A percentile compares a stretch with the other conserved stretches of the same genome.
Evolutionary conservation across 2,113 vertebrate genomes (phyloP).

Genomic region (Pseudorectes ferrugineus): DNA sequence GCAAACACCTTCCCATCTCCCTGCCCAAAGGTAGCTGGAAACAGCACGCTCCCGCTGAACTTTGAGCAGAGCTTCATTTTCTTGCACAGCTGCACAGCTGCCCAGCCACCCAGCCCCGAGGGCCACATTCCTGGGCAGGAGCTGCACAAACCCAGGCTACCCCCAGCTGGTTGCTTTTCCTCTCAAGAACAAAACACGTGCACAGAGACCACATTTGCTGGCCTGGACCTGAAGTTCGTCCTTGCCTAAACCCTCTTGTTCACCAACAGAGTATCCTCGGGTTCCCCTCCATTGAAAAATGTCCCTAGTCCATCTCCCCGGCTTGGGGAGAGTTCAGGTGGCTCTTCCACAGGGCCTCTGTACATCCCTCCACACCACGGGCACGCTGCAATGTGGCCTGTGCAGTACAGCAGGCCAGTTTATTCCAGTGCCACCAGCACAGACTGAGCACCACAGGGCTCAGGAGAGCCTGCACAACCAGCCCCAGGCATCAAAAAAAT

Average conservation of each 20-base stretch:
- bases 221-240: background rate
- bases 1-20: background rate
- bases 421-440: background rate
- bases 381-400: fast-evolving
- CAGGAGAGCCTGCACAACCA: background rate
- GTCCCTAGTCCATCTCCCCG: background rate
- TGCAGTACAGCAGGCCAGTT: background rate
- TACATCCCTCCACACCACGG: fast-evolving
- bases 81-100: background rate
- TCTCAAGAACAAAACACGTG: background rate
- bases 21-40: background rate
- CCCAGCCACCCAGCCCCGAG: background rate
- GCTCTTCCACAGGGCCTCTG: background rate
- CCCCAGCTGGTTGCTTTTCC: background rate
- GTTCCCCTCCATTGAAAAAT: background rate
- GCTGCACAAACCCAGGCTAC: background rate
- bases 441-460: fast-evolving
- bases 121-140: background rate
- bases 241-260: background rate
- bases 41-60: fast-evolving
- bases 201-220: background rate
- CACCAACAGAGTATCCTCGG: fast-evolving
- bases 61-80: background rate
- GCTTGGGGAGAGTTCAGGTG: fast-evolving
- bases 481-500: background rate